These are phyloP conservation scores for Neocloeon triangulifer DNA, from an alignment of 1,140 invertebrate species.

Conservation along the genomic window DNA sequence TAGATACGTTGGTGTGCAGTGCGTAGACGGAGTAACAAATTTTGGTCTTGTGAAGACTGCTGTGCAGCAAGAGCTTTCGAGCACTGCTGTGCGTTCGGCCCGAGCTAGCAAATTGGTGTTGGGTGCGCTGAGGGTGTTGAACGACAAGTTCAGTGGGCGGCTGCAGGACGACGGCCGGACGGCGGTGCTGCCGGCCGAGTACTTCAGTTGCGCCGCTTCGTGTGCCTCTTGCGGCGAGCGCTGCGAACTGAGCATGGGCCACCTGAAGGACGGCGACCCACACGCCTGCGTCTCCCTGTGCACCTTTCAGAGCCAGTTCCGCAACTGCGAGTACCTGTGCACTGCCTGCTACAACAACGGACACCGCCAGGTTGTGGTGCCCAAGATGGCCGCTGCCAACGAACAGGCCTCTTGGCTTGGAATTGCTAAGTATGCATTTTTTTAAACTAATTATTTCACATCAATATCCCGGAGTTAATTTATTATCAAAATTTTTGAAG, in stretches of 20 bases:
- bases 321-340: slow-evolving; percentile 53
- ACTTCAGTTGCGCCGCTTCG: slow-evolving; percentile 49
- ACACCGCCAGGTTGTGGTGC: slow-evolving; percentile 33
- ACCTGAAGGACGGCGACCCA: slow-evolving; percentile 37
- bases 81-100: slow-evolving; percentile 40
- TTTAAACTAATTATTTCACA: too few relatives aligned
- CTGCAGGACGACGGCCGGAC: slow-evolving; percentile 33
- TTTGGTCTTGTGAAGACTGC: slow-evolving; percentile 25
- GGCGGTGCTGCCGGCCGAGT: slow-evolving; percentile 52
- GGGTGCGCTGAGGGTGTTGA: slow-evolving; percentile 41
- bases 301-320: slow-evolving; percentile 53
- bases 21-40: slow-evolving; percentile 23
- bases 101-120: slow-evolving; percentile 40
- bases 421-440: slow-evolving; percentile 48
- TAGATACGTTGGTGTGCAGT: slow-evolving; percentile 42
- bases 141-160: slow-evolving; percentile 52
- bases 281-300: slow-evolving; percentile 29
- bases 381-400: slow-evolving; percentile 26
- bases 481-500: too few relatives aligned
- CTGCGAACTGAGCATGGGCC: slow-evolving; percentile 58
- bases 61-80: slow-evolving; percentile 32
- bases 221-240: slow-evolving; percentile 47
- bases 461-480: too few relatives aligned
- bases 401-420: slow-evolving; percentile 45
- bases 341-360: slow-evolving; percentile 36